A percentile compares a stretch with the other conserved stretches of the same genome.
phyloP scores from a whole-genome alignment of 2,797 vertebrate genomes.

The Aldrovandia affinis region DNA sequence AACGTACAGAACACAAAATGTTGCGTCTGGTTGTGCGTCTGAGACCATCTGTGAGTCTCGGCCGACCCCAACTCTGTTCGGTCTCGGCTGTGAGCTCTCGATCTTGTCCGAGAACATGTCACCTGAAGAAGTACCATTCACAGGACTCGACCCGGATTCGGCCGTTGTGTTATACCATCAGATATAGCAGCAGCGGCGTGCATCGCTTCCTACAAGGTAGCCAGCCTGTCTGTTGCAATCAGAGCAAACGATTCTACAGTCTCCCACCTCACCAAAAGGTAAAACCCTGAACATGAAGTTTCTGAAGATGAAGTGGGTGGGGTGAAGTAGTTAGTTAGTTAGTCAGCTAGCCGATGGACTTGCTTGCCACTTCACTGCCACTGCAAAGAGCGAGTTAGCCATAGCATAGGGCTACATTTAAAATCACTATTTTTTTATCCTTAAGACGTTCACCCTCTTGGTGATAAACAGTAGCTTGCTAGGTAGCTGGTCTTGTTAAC shows the following conservation, averaged over 20 bases:
- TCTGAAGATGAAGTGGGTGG: not conserved
- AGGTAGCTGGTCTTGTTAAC: too few relatives aligned
- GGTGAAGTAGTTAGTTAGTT: not conserved
- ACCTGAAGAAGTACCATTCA: not conserved
- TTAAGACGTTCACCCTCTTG: too few relatives aligned
- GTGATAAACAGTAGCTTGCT: too few relatives aligned
- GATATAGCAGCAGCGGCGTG: not conserved
- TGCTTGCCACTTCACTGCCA: too few relatives aligned
- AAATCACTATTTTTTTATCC: too few relatives aligned
- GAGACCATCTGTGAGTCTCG: not conserved
- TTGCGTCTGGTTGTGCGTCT: conserved; percentile 8
- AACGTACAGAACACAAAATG: not conserved
- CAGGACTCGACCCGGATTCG: not conserved
- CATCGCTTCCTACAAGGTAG: not conserved
- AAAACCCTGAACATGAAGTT: not conserved
- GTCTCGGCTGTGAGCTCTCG: not conserved
- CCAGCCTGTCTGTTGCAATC: not conserved
- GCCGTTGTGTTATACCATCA: not conserved
- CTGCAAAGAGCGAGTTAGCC: too few relatives aligned
- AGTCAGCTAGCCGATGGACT: too few relatives aligned
- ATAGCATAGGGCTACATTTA: too few relatives aligned
- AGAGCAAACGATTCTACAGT: conserved; percentile 10
- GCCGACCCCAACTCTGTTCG: not conserved
- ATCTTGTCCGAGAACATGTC: not conserved
- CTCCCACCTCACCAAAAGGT: not conserved